Base-by-base conservation (phyloP, 2,113 vertebrate genomes). In the Python bivittatus region DNA sequence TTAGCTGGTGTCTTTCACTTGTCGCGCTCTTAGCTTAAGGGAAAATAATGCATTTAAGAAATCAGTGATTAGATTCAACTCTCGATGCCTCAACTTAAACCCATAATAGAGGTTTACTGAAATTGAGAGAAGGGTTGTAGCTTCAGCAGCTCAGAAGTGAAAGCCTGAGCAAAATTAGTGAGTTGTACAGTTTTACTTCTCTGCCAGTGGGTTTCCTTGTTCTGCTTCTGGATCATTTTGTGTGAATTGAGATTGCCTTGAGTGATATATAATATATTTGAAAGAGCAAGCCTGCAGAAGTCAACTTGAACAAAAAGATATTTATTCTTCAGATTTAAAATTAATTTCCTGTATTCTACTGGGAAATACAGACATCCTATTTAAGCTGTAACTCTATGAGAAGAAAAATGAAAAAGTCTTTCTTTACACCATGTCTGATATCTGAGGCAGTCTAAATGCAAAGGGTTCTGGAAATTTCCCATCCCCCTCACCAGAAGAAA, bases 271-370 rank as follows among this genome's bases (percentile, higher is more conserved):
- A 96, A 85, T 84, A 58, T 72, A 97, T 97, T 97, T 96, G 94
- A 95, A 96, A 95, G 58, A 53, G 9, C 96, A 96, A 96, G 93
- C 92, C 91, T 96, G 95, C 90, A 92, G 96, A 97, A 97, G 96
- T 96, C 97, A 97, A 97, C 95, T 96, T 72, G 85, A 95, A 94
- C 96, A 97, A 97, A 97, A 68, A 94, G 89, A 96, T 97, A 96
- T 98, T 97, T 97, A 97, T 97, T 98, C 96, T 97, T 97, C 93
- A 96, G 96, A 96, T 98, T 98, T 97, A 97, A 98, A 98, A 98
- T 97, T 98, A 98, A 98, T 98, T 98, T 98, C 97, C 97, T 98
- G 97, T 97, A 97, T 96, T 98, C 96, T 96, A 96, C 95, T 88
- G 88, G 94, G 91, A 3, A 42, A 27, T 96, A 94, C 96, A 95